Evolutionary conservation across 1,140 invertebrate species (phyloP), one percentile per base, ranked within the genome.

Genomic region (Ruditapes philippinarum): DNA sequence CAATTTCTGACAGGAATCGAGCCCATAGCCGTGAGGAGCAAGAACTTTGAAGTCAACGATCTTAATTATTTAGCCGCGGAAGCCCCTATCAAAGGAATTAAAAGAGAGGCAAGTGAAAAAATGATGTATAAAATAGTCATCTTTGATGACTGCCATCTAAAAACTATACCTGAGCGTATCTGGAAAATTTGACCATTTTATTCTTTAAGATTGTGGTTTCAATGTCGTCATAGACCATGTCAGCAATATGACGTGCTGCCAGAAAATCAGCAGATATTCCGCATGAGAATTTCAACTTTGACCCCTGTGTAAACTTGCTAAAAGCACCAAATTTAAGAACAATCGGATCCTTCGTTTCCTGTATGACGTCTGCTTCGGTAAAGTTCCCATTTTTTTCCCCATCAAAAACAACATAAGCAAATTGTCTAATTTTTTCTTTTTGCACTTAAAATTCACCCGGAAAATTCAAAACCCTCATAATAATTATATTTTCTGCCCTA

Each of bases 241-340:
- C 94, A n/a, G 92, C 90, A 42, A 94, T 74, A 82, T 93, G 89
- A 33, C 89, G 82, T 0, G 93, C 92, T 14, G 93, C 91, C 17
- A 94, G 90, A 62, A 93, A 94, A 82, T 94, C 92, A 22, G 88
- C 81, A 19, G 93, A 79, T 2, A 92, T 51, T 51, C 84, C 89
- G 78, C 91, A 92, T 14, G 91, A 68, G 62, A 93, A 93, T 51
- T 82, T 90, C 54, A 88, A 91, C n/a, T 88, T 80, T 81, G 85
- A 86, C 11, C 57, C 65, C 40, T 31, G 78, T 22, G 65, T 81
- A 25, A 91, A 82, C 62, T 73, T 90, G 25, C 65, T 83, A 45
- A 94, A 91, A 17, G 90, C 89, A 25, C 93, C 93, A 51, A 92
- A 82, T 68, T 92, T 90, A 0, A 89, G 83, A 17, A 94, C 78